Evolutionary conservation across 2,797 vertebrate genomes (phyloP).

Genomic region (Pelobates cultripes): DNA sequence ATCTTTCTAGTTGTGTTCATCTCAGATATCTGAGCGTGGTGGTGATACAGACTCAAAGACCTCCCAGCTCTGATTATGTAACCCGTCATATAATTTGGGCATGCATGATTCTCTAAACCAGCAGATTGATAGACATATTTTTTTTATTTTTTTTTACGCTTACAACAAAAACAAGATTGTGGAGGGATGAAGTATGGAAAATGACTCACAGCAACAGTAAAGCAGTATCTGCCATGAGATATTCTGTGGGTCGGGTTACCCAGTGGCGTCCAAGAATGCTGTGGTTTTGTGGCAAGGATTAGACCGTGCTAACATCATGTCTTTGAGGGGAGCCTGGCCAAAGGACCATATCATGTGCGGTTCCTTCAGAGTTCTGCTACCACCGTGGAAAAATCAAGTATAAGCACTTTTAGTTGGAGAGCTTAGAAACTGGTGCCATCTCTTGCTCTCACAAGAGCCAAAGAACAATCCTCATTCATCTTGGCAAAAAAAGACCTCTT

Average conservation of each 20-base stretch:
- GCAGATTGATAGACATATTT: constrained; percentile 42
- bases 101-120: background rate
- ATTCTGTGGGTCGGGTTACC: constrained; percentile 65
- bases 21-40: background rate
- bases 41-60: constrained; percentile 2
- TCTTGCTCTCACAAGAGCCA: constrained; percentile 27
- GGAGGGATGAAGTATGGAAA: constrained; percentile 67
- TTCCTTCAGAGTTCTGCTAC: constrained; percentile 53
- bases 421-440: constrained; percentile 52
- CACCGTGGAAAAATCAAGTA: constrained; percentile 60
- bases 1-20: background rate
- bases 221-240: constrained; percentile 60
- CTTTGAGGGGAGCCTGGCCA: constrained; percentile 62
- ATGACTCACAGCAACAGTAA: constrained; percentile 69
- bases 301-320: constrained; percentile 69
- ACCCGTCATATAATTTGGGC: constrained; percentile 23
- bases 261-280: constrained; percentile 66
- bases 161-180: constrained; percentile 64
- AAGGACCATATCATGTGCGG: constrained; percentile 58
- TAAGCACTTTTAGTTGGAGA: constrained; percentile 57
- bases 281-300: constrained; percentile 65
- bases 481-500: background rate
- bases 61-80: constrained; percentile 37
- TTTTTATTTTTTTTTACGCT: background rate
- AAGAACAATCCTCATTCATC: background rate